phyloP scores from a whole-genome alignment of 2,113 vertebrate species.

The Sphyrna mokarran region DNA sequence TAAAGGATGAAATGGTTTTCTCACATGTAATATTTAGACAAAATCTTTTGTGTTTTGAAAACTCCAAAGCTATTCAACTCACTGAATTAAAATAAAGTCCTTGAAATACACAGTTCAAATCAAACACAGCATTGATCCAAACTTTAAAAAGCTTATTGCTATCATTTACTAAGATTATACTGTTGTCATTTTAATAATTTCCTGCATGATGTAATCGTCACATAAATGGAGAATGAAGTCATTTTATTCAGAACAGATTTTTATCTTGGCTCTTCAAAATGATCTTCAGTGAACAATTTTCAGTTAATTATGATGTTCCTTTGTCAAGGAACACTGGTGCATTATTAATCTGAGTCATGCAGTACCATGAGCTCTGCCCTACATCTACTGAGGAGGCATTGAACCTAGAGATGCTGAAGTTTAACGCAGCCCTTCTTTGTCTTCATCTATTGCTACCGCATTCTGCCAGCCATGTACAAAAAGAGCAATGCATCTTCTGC shows the following conservation, averaged over 20 bases:
- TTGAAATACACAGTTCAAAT: background rate
- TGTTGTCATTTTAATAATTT: conserved; percentile 13
- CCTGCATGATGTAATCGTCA: background rate
- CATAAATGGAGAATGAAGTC: conserved; percentile 10
- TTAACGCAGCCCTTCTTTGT: background rate
- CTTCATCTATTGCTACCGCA: background rate
- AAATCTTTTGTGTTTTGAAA: background rate
- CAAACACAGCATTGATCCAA: background rate
- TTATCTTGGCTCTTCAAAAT: conserved; percentile 7
- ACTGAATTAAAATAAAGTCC: background rate
- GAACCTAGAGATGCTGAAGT: background rate
- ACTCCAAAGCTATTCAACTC: background rate
- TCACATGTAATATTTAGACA: background rate
- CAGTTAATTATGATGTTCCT: conserved; percentile 23
- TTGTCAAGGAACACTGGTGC: conserved; percentile 15
- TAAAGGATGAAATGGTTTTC: background rate
- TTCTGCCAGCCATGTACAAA: too few relatives aligned
- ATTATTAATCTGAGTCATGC: conserved; percentile 12
- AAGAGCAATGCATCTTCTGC: background rate
- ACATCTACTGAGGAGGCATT: background rate
- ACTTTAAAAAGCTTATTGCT: background rate
- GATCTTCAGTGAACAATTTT: conserved; percentile 13
- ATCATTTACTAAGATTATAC: background rate
- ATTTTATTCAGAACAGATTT: conserved; percentile 20
- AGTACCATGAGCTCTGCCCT: conserved; percentile 7